Conservation (phyloP, 2,113 vertebrate species). For the Saguinus imperator region DNA sequence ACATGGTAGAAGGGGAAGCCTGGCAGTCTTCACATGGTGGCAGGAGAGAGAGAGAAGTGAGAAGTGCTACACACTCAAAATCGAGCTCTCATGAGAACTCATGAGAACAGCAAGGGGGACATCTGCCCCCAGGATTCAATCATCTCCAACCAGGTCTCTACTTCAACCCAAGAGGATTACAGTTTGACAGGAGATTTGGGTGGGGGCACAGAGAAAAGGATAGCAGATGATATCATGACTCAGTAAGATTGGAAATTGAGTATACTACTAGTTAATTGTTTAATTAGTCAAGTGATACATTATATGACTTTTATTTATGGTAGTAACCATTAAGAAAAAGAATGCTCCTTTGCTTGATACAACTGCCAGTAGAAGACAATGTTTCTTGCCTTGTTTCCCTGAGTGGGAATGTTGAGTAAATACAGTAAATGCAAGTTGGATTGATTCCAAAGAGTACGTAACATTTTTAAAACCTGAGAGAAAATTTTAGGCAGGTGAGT, state of each 20-base stretch:
- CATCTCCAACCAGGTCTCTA: too few species aligned
- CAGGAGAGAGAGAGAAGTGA: too few species aligned
- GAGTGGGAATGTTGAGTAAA: neutral
- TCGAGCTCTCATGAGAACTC: too few species aligned
- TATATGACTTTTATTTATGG: neutral
- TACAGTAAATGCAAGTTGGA: neutral
- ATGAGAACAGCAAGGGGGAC: too few species aligned
- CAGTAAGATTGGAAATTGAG: neutral
- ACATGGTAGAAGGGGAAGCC: too few species aligned
- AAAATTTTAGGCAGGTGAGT: neutral
- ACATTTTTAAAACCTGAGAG: neutral
- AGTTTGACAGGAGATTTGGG: too few species aligned
- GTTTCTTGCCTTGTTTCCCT: neutral
- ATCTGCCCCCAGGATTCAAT: too few species aligned
- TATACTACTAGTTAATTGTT: neutral
- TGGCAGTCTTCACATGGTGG: too few species aligned
- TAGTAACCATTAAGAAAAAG: constrained; percentile 2
- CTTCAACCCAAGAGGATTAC: too few species aligned
- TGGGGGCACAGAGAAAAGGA: too few species aligned
- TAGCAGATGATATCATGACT: neutral
- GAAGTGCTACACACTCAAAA: too few species aligned
- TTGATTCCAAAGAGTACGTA: neutral
- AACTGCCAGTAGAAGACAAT: neutral
- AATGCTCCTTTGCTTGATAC: neutral
- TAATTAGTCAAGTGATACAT: constrained; percentile 25